phyloP scores from a whole-genome alignment of 2,888 invertebrate genomes.

The Geotrupes spiniger region DNA sequence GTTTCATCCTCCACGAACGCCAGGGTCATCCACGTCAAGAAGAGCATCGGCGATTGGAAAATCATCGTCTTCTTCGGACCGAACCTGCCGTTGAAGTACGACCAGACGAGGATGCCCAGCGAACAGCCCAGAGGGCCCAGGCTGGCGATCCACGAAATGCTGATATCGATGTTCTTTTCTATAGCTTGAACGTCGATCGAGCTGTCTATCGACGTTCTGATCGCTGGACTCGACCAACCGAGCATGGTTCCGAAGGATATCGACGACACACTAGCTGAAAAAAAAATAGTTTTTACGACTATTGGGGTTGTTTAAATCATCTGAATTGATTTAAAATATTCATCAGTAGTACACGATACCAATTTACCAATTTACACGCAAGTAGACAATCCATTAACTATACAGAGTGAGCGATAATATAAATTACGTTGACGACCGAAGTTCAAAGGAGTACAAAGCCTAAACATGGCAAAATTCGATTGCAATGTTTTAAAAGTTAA shows the following conservation, averaged over 20 bases:
- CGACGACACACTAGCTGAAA: constrained; percentile 33
- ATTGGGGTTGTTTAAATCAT: too few species aligned
- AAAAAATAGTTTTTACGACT: constrained; percentile 7
- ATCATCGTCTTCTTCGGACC: constrained; percentile 34
- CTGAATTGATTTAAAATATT: too few species aligned
- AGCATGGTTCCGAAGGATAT: constrained; percentile 33
- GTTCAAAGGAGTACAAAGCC: too few species aligned
- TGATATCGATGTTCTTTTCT: background rate
- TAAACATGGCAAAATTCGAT: too few species aligned
- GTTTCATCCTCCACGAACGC: constrained; percentile 13
- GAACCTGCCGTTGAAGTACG: constrained; percentile 28
- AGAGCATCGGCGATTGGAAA: constrained; percentile 29
- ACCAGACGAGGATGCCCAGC: constrained; percentile 30
- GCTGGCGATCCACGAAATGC: constrained; percentile 25
- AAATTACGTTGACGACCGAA: too few species aligned
- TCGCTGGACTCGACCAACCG: constrained; percentile 33
- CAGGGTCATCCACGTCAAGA: constrained; percentile 27
- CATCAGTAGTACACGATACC: too few species aligned
- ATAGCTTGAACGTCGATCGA: background rate
- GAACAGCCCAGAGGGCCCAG: constrained; percentile 33
- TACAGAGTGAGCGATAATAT: too few species aligned
- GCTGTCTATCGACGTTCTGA: constrained; percentile 14
- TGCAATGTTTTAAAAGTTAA: too few species aligned
- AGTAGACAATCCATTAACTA: too few species aligned
- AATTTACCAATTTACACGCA: too few species aligned